A percentile compares a stretch with the other conserved stretches of the same genome.
phyloP scores from a whole-genome alignment of 2,113 vertebrate genomes.

The Pomatostomus ruficeps region DNA sequence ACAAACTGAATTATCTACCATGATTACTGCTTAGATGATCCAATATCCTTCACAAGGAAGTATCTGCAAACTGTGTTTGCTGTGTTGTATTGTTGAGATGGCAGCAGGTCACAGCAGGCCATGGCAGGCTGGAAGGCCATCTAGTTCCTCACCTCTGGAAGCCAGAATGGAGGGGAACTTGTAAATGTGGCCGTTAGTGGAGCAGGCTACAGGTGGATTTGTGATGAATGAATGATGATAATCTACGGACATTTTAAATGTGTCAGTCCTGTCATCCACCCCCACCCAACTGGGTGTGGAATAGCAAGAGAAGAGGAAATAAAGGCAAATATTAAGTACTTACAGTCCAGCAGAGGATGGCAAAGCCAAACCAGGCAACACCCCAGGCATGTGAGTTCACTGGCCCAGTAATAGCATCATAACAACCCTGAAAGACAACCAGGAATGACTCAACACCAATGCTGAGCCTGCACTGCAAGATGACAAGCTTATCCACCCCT shows the following conservation, averaged over 20 bases:
- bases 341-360: conserved; percentile 82
- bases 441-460: background rate
- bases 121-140: background rate
- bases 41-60: background rate
- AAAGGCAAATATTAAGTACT: conserved; percentile 54
- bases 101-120: background rate
- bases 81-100: background rate
- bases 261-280: background rate
- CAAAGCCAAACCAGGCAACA: conserved; percentile 83
- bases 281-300: background rate
- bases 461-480: background rate
- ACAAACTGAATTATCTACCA: background rate
- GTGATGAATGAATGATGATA: background rate
- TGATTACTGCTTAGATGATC: background rate
- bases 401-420: conserved; percentile 70
- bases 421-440: conserved; percentile 73
- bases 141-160: background rate
- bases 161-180: background rate
- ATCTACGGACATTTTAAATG: background rate
- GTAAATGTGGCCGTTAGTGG: background rate
- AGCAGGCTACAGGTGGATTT: background rate
- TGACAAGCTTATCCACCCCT: background rate
- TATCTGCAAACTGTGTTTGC: background rate
- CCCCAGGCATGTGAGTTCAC: conserved; percentile 75
- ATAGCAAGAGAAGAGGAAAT: background rate